Base-by-base conservation (phyloP, 2,888 invertebrate species). In the Acleris laterana region DNA sequence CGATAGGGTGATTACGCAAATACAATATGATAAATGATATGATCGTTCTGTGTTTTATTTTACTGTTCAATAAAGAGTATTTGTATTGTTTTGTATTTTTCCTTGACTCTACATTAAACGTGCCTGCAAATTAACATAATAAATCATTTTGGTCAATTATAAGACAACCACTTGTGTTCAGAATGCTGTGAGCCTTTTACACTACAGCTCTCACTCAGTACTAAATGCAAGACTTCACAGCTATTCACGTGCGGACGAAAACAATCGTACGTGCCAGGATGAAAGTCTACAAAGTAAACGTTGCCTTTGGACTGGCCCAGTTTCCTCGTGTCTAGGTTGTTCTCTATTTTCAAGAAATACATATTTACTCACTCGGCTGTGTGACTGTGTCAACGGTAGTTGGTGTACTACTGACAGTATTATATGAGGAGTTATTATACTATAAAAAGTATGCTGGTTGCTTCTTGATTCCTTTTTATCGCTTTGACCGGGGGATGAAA, bases 191-290 rank as follows among this genome's bases (percentile, higher is more conserved):
- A 32, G 32, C 28, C 17, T 60, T 62, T 53, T 9, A 49, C 16
- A 28, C 19, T 48, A 52, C 49, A 48, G 32, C 17, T 5, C 19
- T 53, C 28, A 49, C 17, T 13, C 46, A 20, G 32, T 51, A n/a
- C n/a, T n/a, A 32, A 56, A 61, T 60, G 55, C 60, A 61, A 65
- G 17, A 51, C 46, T 65, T 66, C 56, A 48, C 46, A 44, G 56
- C 28, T 52, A 57, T 32, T 62, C 56, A 57, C 46, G 56, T 22
- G 32, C 48, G 58, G 32, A 50, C 38, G 57, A 66, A 66, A 51
- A 52, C 61, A 57, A 57, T 42, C 46, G 60, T 60, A 53, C 28
- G 56, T 48, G 61, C 50, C 66, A 63, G 51, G 51, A 51, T 62
- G 49, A 56, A 64, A 59, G 60, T 44, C 32, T 61, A 66, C 32